Evolutionary conservation across 1,140 invertebrate genomes (phyloP).

Genomic region (Babylonia areolata): DNA sequence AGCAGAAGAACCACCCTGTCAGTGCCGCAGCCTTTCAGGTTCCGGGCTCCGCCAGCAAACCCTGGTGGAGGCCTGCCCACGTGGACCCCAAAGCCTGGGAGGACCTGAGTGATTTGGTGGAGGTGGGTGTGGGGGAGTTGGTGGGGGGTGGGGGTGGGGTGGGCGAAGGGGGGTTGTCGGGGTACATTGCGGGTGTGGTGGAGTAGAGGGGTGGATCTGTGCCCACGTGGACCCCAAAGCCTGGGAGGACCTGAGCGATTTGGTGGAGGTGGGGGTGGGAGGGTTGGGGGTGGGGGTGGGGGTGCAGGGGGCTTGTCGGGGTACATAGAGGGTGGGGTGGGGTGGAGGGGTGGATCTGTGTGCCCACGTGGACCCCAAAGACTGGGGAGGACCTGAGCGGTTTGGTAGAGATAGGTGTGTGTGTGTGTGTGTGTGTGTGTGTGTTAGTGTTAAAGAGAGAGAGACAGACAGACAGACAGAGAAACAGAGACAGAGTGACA

Average conservation of each 20-base stretch:
- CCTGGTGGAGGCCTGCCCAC: slow-evolving; percentile 51
- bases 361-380: too few relatives aligned
- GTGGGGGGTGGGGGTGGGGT: too few relatives aligned
- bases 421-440: too few relatives aligned
- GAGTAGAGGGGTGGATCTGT: too few relatives aligned
- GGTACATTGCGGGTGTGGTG: background rate
- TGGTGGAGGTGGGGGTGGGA: background rate
- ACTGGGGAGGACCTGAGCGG: too few relatives aligned
- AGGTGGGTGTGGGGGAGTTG: background rate
- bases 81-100: slow-evolving; percentile 46
- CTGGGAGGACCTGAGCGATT: slow-evolving; percentile 38
- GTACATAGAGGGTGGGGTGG: background rate
- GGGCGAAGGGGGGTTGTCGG: too few relatives aligned
- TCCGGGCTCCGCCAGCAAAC: too few relatives aligned
- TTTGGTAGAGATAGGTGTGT: too few relatives aligned
- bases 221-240: slow-evolving; percentile 35
- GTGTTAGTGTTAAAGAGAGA: too few relatives aligned
- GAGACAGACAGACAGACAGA: too few relatives aligned
- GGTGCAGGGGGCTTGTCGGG: background rate
- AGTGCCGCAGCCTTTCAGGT: background rate
- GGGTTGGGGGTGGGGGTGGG: background rate
- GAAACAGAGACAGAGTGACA: too few relatives aligned
- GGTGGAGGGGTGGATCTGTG: background rate
- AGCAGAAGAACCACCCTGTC: background rate
- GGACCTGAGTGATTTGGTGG: slow-evolving; percentile 29